phyloP scores from a whole-genome alignment of 1,140 invertebrate species.

The Sycobia sp. region DNA sequence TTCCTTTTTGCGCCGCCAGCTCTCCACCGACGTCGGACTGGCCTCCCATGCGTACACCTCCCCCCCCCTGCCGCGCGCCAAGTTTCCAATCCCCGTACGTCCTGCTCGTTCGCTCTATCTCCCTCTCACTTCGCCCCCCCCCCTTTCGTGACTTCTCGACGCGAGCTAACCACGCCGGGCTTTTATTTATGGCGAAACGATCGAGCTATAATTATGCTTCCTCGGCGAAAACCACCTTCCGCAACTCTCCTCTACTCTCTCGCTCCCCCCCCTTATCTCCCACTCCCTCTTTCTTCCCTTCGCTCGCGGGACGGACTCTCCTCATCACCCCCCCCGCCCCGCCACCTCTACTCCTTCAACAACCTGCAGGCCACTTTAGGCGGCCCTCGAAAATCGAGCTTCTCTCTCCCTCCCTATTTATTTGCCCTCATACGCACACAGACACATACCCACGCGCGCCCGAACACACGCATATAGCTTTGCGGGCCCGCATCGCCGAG shows the following conservation, averaged over 20 bases:
- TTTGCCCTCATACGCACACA: too few species aligned
- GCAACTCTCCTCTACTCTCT: slow-evolving; percentile 28
- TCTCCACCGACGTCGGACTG: too few species aligned
- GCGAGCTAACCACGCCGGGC: slow-evolving; percentile 39
- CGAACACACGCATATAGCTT: too few species aligned
- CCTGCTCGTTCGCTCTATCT: too few species aligned
- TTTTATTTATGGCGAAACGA: slow-evolving; percentile 57
- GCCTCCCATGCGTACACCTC: too few species aligned
- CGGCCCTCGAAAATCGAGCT: slow-evolving; percentile 34
- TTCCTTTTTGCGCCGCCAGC: too few species aligned
- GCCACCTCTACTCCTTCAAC: too few species aligned
- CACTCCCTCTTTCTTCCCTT: too few species aligned
- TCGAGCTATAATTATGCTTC: slow-evolving; percentile 55
- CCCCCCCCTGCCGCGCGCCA: slow-evolving; percentile 7
- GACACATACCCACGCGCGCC: slow-evolving; percentile 1
- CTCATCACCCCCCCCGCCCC: too few species aligned
- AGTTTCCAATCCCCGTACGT: too few species aligned
- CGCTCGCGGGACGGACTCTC: too few species aligned
- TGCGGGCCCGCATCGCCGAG: slow-evolving; percentile 7
- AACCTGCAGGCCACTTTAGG: slow-evolving; percentile 19
- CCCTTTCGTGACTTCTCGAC: slow-evolving; percentile 19
- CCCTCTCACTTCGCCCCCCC: too few species aligned
- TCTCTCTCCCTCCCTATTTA: slow-evolving; percentile 36
- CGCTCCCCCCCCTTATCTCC: slow-evolving; percentile 28
- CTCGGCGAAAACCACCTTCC: slow-evolving; percentile 41